Conservation (phyloP, 1,140 invertebrate species). For the Drosophila triauraria region DNA sequence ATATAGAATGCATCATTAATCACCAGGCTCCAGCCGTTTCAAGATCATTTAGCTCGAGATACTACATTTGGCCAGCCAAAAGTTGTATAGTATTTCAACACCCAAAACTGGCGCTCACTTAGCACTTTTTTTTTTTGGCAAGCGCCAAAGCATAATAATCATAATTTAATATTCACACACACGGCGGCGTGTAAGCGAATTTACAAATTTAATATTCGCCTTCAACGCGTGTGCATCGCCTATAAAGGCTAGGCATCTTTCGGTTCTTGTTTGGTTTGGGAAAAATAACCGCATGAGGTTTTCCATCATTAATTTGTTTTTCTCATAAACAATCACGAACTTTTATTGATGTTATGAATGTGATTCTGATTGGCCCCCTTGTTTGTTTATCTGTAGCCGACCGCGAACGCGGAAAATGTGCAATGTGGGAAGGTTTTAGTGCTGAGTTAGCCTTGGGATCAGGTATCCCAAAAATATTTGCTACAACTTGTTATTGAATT, state of each 20-base stretch:
- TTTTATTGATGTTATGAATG: slow-evolving; percentile 47
- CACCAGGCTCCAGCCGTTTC: slow-evolving; percentile 10
- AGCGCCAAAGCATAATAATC: background rate
- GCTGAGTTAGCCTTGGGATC: slow-evolving; percentile 27
- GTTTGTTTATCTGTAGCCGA: slow-evolving; percentile 28
- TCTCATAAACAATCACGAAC: slow-evolving; percentile 30
- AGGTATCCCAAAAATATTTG: slow-evolving; percentile 21
- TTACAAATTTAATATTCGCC: background rate
- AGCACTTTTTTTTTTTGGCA: background rate
- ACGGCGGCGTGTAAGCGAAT: background rate
- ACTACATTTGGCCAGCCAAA: background rate
- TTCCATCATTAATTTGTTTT: slow-evolving; percentile 30
- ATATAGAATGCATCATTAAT: slow-evolving; percentile 25
- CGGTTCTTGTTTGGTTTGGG: slow-evolving; percentile 8
- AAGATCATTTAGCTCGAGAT: slow-evolving; percentile 28
- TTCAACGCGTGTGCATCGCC: background rate
- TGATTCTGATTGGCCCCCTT: slow-evolving; percentile 9
- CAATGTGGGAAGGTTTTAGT: slow-evolving; percentile 25
- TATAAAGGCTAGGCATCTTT: background rate
- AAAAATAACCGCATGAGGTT: slow-evolving; percentile 26
- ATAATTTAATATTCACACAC: background rate
- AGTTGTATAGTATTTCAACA: slow-evolving; percentile 8
- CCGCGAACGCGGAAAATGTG: slow-evolving; percentile 23
- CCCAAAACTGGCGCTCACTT: slow-evolving; percentile 3
- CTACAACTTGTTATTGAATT: background rate